These are phyloP conservation scores for Tinamus guttatus DNA, from an alignment of 2,113 vertebrate species.

Conservation along the genomic window DNA sequence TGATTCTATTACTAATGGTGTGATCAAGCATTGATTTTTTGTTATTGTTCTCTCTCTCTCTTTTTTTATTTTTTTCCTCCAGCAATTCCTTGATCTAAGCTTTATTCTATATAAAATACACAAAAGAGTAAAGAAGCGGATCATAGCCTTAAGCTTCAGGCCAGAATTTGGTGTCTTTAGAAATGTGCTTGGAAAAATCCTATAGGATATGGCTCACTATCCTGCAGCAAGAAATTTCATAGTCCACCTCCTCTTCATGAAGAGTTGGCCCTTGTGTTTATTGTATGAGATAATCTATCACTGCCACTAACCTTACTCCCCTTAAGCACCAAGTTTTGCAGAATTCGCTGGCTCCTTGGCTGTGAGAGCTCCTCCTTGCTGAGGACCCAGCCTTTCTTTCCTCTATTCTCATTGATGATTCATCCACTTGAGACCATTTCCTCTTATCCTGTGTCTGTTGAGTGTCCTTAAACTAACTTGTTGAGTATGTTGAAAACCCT, in stretches of 20 bases:
- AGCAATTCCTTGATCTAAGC: too few species aligned
- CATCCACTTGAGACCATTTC: not conserved
- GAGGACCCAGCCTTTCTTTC: not conserved
- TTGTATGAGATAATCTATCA: not conserved
- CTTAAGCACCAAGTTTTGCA: not conserved
- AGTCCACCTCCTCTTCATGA: not conserved
- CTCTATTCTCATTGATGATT: not conserved
- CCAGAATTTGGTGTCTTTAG: too few species aligned
- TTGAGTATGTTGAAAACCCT: not conserved
- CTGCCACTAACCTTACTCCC: not conserved
- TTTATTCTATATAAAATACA: too few species aligned
- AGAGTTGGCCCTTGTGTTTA: not conserved
- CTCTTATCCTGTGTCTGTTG: not conserved
- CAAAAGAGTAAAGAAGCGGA: too few species aligned
- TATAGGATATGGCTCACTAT: too few species aligned
- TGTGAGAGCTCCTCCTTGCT: not conserved
- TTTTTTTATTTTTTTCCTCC: too few species aligned
- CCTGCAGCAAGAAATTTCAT: too few species aligned
- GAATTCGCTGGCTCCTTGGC: not conserved
- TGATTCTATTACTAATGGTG: too few species aligned
- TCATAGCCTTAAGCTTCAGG: too few species aligned
- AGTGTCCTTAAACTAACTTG: not conserved
- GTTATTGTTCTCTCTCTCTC: too few species aligned
- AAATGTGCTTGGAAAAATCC: too few species aligned
- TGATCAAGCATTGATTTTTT: too few species aligned